Base-by-base conservation (phyloP, 2,888 invertebrate genomes). In the Drosophila limbata region DNA sequence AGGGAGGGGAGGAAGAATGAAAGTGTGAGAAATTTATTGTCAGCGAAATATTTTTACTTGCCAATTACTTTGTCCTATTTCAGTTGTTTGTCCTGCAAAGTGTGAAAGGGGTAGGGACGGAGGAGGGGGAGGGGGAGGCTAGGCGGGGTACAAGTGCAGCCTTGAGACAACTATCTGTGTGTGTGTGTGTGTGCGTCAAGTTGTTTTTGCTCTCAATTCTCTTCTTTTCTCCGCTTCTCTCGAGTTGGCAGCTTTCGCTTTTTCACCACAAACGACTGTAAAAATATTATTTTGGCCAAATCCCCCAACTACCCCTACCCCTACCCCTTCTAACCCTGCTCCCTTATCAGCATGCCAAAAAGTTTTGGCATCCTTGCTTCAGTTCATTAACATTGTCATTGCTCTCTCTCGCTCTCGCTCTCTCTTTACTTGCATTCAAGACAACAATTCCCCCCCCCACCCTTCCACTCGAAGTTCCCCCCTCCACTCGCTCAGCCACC, bases 351-450 rank as follows among this genome's bases (percentile, higher is more conserved):
- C 28, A 28, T 28, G 28, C 28, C 28, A 8, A n/a, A 21, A 21
- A 33, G 42, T 39, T 19, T 37, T 42, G 19, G 37, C 28, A 47
- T 31, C 17, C 17, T 19, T 50, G 73, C 70, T 40, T 47, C 73
- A 73, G 73, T 76, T 76, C 78, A 76, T 78, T 76, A 76, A 73
- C 78, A 78, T 74, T 52, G 69, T 10, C 28, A 59, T 31, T 19
- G 5, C 47, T 13, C 21, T 3, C 50, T 8, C 13, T 28, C 28
- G 1, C 8, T 8, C 28, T 28, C 28, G 1, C 28, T 8, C 28
- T 8, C 28, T 8, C 28, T 28, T 13, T 40, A 4, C 47, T 15
- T 59, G 72, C 64, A 59, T 64, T 64, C 47, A 56, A 64, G 37
- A 57, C 56, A 70, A 56, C 25, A 13, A n/a, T 42, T 28, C 4